Evolutionary conservation across 2,113 vertebrate genomes (phyloP), one percentile per base, ranked within the genome.

Genomic region (Mustelus asterias): DNA sequence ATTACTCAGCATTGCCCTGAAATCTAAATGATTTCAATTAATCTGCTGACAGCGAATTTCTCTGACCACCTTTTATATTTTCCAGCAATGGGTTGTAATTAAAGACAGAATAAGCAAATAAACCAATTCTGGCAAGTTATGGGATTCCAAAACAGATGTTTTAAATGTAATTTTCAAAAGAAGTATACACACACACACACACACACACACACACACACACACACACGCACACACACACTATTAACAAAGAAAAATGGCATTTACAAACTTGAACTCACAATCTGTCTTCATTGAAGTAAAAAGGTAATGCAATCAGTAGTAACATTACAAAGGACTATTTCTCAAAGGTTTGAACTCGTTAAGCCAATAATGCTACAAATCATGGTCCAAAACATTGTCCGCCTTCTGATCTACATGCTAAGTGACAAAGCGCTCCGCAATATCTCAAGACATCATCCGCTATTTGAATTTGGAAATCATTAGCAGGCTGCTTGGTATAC

Each of bases 91-190:
- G 94, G 33, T 14, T 54, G 67, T 72, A 95, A 72, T 72, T 72
- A 95, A 94, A 72, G 29, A 37, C 65, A 48, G n/a, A 70, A 70
- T 94, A 72, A 72, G 41, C 72, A 76, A 76, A 33, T 33, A 76
- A 29, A 29, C 67, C 69, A 95, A 72, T 48, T 95, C 41, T 95
- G 93, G 5, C 41, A 95, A 44, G 41, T n/a, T 72, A 54, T 63
- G 60, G 60, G 33, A 92, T 58, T 92, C 63, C 37, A 72, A 72
- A 95, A 54, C 69, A 95, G 67, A 95, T 95, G 94, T 72, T 54
- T 41, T 41, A 70, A 94, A 94, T 29, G 20, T 44, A 69, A 69
- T 67, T 67, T 94, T 72, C 60, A 93, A 41, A 65, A 37, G 8
- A 22, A n/a, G 18, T 16, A n/a, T 8, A n/a, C 0, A 33, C 1